These are phyloP conservation scores for Hemicrepidius hirtus DNA, from an alignment of 2,888 invertebrate genomes.

Conservation along the genomic window DNA sequence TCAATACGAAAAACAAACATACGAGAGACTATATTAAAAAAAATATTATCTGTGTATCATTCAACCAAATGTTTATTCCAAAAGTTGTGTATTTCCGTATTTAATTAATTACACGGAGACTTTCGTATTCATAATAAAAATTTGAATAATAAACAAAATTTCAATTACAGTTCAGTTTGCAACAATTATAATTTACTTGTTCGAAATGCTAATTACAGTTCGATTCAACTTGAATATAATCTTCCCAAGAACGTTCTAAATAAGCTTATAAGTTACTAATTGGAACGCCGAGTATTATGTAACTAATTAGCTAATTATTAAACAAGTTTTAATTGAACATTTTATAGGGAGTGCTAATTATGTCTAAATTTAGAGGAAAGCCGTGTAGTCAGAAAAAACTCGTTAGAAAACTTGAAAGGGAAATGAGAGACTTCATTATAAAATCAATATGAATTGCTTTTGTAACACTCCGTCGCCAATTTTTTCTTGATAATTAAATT, in stretches of 20 bases:
- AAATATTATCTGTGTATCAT: no score
- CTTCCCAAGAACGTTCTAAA: slow-evolving; percentile 31
- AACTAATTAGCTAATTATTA: slow-evolving; percentile 46
- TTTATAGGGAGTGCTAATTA: slow-evolving; percentile 45
- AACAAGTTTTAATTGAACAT: slow-evolving; percentile 47
- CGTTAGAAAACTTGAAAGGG: slow-evolving; percentile 41
- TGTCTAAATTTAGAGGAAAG: slow-evolving; percentile 38
- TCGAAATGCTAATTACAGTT: slow-evolving; percentile 20
- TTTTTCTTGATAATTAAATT: slow-evolving; percentile 53
- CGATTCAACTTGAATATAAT: slow-evolving; percentile 19
- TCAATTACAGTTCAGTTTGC: not conserved
- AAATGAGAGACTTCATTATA: slow-evolving; percentile 49
- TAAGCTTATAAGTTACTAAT: slow-evolving; percentile 39
- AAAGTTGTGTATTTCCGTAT: not conserved
- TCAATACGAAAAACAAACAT: no score
- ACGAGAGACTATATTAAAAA: no score
- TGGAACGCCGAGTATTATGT: slow-evolving; percentile 34
- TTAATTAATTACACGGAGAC: not conserved
- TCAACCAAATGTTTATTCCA: no score
- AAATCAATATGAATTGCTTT: slow-evolving; percentile 54
- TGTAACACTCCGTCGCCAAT: slow-evolving; percentile 47
- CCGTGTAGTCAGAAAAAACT: slow-evolving; percentile 38
- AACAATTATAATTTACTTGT: slow-evolving; percentile 17
- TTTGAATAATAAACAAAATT: no score
- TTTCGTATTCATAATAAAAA: no score